Percentiles rank a stretch among this genome's conserved stretches.
Evolutionary conservation across 2,888 invertebrate genomes (phyloP).

Genomic region (Hydrotaea diabolus): DNA sequence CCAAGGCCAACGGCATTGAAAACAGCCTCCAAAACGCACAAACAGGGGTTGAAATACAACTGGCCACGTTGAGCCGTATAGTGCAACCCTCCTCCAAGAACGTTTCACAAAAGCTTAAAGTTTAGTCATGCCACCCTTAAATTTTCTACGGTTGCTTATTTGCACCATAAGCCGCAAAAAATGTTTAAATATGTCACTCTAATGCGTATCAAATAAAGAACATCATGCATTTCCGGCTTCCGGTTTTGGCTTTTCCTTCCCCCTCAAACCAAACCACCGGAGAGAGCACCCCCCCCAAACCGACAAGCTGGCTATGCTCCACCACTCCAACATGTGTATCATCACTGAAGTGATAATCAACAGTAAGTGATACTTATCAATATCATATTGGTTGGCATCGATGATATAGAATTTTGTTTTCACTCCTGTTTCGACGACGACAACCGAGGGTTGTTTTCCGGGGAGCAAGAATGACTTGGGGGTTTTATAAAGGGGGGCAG

Average conservation of each 20-base stretch:
- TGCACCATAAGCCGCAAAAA: slow-evolving; percentile 71
- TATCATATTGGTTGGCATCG: slow-evolving; percentile 65
- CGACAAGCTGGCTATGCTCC: not conserved
- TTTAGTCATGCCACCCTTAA: slow-evolving; percentile 54
- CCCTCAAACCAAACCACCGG: not conserved
- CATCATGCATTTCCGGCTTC: slow-evolving; percentile 64
- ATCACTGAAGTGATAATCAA: slow-evolving; percentile 62
- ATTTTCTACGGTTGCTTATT: slow-evolving; percentile 62
- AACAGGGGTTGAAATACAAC: not conserved
- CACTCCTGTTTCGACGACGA: not conserved
- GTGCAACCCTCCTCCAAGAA: slow-evolving; percentile 14
- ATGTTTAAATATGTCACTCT: slow-evolving; percentile 70
- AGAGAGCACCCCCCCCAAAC: not conserved
- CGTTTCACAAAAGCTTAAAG: slow-evolving; percentile 45
- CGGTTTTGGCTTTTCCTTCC: not conserved
- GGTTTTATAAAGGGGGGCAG: slow-evolving; percentile 11
- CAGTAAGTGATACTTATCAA: slow-evolving; percentile 66
- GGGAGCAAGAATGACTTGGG: not conserved
- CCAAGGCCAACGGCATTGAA: slow-evolving; percentile 48
- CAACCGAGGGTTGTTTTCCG: slow-evolving; percentile 12
- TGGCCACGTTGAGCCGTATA: slow-evolving; percentile 28
- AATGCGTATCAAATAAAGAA: slow-evolving; percentile 68
- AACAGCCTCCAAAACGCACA: slow-evolving; percentile 10
- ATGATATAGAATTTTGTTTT: slow-evolving; percentile 41
- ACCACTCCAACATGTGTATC: slow-evolving; percentile 35